Percentiles rank a stretch among this genome's conserved stretches.
Conservation (phyloP, 2,797 vertebrate genomes). For the Schizopygopsis pylzovi region DNA sequence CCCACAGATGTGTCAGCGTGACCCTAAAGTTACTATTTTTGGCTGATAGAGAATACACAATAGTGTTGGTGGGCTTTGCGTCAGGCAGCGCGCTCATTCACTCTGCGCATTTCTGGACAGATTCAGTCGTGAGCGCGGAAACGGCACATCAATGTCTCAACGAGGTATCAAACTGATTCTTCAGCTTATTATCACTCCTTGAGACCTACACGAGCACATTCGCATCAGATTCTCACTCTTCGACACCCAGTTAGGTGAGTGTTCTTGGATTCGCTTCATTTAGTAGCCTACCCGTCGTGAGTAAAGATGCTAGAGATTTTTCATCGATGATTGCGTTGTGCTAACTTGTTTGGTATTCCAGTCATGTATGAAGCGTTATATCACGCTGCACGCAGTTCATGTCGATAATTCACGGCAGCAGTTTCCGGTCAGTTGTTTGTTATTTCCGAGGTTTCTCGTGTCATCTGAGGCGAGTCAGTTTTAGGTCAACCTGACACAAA, state of each 20-base stretch:
- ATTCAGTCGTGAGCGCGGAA: slow-evolving; percentile 39
- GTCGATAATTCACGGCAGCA: neutral
- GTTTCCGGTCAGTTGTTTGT: neutral
- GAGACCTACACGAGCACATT: slow-evolving; percentile 9
- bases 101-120: slow-evolving; percentile 49
- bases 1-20: slow-evolving; percentile 47
- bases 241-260: slow-evolving; percentile 45
- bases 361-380: neutral
- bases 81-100: slow-evolving; percentile 38
- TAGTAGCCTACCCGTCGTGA: neutral
- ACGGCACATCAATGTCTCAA: slow-evolving; percentile 19
- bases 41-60: slow-evolving; percentile 35
- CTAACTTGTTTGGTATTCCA: slow-evolving; percentile 27
- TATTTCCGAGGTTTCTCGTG: neutral
- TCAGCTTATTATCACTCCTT: neutral
- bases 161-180: slow-evolving; percentile 13
- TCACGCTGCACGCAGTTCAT: neutral
- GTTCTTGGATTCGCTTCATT: neutral
- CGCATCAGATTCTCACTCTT: neutral
- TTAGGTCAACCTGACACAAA: slow-evolving; percentile 49
- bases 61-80: slow-evolving; percentile 49
- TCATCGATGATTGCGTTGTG: slow-evolving; percentile 22
- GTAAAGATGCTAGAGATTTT: neutral
- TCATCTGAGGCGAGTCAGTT: slow-evolving; percentile 6
- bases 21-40: slow-evolving; percentile 60